phyloP scores from a whole-genome alignment of 2,797 vertebrate genomes.

The Danio tinwini region DNA sequence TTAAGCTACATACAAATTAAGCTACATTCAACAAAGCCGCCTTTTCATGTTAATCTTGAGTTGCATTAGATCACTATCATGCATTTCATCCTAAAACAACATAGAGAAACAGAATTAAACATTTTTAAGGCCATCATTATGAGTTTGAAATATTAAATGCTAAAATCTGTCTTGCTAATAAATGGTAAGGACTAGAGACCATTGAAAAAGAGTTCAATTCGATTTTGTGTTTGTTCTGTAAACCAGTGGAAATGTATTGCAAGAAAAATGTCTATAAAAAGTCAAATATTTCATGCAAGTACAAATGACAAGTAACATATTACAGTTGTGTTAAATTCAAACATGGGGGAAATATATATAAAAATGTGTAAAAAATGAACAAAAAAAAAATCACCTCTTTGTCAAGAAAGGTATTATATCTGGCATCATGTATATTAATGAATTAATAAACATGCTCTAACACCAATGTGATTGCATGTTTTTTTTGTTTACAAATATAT shows the following conservation, averaged over 20 bases:
- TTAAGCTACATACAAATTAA: not conserved
- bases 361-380: not conserved
- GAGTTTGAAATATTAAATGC: not conserved
- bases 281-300: not conserved
- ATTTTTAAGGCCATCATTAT: not conserved
- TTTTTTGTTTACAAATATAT: not conserved
- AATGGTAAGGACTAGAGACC: not conserved
- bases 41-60: not conserved
- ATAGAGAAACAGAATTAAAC: not conserved
- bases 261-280: constrained; percentile 10
- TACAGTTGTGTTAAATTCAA: constrained; percentile 8
- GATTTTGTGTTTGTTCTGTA: constrained; percentile 19
- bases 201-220: not conserved
- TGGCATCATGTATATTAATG: constrained; percentile 44
- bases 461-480: constrained; percentile 21
- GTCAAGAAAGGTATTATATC: constrained; percentile 26
- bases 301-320: constrained; percentile 21
- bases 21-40: not conserved
- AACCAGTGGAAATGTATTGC: not conserved
- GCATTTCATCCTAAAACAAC: not conserved
- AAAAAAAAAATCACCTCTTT: constrained; percentile 1
- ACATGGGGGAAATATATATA: not conserved
- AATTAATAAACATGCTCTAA: constrained; percentile 53
- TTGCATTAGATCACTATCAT: not conserved
- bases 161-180: constrained; percentile 2